Base-by-base conservation (phyloP, 2,888 invertebrate species). In the Papilio protenor region DNA sequence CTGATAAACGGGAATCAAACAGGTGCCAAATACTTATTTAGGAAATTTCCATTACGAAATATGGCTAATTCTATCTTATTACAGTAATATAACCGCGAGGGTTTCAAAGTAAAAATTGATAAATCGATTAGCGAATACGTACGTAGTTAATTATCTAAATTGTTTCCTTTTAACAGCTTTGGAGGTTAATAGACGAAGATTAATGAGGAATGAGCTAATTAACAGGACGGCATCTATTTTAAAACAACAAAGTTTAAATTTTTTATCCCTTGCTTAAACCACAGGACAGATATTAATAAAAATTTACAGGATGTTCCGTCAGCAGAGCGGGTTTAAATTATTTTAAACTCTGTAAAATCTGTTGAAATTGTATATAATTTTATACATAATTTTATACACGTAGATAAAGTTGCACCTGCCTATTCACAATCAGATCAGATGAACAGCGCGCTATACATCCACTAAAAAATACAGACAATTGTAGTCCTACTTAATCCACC, bases 81-180 rank as follows among this genome's bases (percentile, higher is more conserved):
- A 16, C 33, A 18, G 33, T 18, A 33, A 33, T 6, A 61, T 27
- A 23, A 59, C 23, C 21, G 14, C 3, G 27, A 61, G 14, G 61
- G 18, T 64, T 64, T 40, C 11, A 66, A 66, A 40, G n/a, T 40
- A 66, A n/a, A 40, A 66, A 40, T 40, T 16, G 18, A 64, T 40
- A 40, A 66, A 66, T 3, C 40, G 40, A 66, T 66, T 40, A 66
- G 66, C 66, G 16, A 40, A 33, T 40, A 10, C 27, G 81, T 83
- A 85, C 84, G n/a, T n/a, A 81, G 79, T 80, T 81, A 80, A 78
- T 79, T 77, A 74, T 57, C 49, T 12, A n/a, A 33, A 33, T 70
- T 45, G 21, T 57, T 77, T 52, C 69, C 33, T 69, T 76, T 77
- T 75, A 49, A 70, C 45, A 70, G 57, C 73, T 49, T 70, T 73